These are phyloP conservation scores for Coregonus suidteri DNA, from an alignment of 2,797 vertebrate genomes.

Conservation along the genomic window DNA sequence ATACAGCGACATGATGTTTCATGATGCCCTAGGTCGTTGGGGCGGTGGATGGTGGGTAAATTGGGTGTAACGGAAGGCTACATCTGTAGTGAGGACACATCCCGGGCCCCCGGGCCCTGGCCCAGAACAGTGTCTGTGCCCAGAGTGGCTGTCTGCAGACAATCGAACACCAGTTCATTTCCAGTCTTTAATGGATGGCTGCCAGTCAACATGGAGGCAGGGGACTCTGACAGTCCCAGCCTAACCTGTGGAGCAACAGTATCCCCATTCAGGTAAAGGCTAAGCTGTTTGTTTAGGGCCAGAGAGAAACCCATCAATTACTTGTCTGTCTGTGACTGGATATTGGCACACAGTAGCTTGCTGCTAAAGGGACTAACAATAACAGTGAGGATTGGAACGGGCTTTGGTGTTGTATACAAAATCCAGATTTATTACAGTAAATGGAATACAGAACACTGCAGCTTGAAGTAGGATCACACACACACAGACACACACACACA, in stretches of 20 bases:
- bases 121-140: conserved; percentile 10
- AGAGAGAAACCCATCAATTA: conserved; percentile 20
- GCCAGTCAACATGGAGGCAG: conserved; percentile 4
- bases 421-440: neutral
- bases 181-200: conserved; percentile 12
- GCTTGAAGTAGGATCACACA: neutral
- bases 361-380: conserved; percentile 34
- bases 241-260: neutral
- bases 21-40: neutral
- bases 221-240: conserved; percentile 7
- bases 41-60: conserved; percentile 40
- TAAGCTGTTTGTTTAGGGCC: conserved; percentile 19
- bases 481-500: neutral
- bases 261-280: conserved; percentile 15
- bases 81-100: conserved; percentile 38
- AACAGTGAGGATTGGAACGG: conserved; percentile 8
- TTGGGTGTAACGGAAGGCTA: conserved; percentile 57
- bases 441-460: neutral
- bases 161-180: neutral
- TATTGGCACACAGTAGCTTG: conserved; percentile 17
- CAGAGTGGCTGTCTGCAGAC: neutral
- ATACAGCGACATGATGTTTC: neutral
- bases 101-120: neutral
- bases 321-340: conserved; percentile 2
- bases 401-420: conserved; percentile 6